Percentiles rank a stretch among this genome's conserved stretches.
Conservation (phyloP, 2,113 vertebrate genomes). For the Protobothrops mucrosquamatus region DNA sequence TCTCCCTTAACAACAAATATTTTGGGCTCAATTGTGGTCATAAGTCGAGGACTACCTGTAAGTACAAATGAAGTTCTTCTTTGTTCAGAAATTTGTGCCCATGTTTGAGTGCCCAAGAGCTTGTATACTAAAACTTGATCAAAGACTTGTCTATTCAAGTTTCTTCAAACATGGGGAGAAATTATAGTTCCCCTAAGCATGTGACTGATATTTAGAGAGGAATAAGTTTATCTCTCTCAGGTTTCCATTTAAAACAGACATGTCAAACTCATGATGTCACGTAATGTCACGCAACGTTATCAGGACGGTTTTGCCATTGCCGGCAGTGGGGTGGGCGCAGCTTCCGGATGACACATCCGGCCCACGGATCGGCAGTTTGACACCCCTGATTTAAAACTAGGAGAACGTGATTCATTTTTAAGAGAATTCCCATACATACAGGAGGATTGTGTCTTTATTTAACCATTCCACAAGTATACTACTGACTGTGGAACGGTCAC, state of each 20-base stretch:
- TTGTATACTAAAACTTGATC: not conserved
- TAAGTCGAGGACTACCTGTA: not conserved
- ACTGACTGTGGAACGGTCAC: not conserved
- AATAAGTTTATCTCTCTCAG: conserved; percentile 18
- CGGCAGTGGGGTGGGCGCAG: too few species aligned
- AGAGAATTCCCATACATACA: not conserved
- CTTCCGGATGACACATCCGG: too few species aligned
- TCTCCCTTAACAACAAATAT: too few species aligned
- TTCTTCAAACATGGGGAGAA: conserved; percentile 34
- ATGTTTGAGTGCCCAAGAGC: conserved; percentile 33
- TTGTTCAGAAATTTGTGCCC: not conserved
- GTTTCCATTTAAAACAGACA: not conserved
- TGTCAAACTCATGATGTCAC: too few species aligned
- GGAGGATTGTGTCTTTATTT: not conserved
- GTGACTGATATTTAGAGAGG: conserved; percentile 29
- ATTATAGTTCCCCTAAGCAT: conserved; percentile 29
- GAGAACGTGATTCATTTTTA: not conserved
- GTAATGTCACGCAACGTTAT: too few species aligned
- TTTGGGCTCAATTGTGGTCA: too few species aligned
- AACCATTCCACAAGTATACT: not conserved
- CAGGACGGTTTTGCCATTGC: too few species aligned
- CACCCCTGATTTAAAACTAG: not conserved
- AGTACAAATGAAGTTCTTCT: conserved; percentile 23
- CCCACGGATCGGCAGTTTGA: too few species aligned
- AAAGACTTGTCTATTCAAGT: conserved; percentile 24